Percentiles rank a stretch among this genome's conserved stretches.
phyloP scores from a whole-genome alignment of 2,888 invertebrate species.

The Philereme transversata region DNA sequence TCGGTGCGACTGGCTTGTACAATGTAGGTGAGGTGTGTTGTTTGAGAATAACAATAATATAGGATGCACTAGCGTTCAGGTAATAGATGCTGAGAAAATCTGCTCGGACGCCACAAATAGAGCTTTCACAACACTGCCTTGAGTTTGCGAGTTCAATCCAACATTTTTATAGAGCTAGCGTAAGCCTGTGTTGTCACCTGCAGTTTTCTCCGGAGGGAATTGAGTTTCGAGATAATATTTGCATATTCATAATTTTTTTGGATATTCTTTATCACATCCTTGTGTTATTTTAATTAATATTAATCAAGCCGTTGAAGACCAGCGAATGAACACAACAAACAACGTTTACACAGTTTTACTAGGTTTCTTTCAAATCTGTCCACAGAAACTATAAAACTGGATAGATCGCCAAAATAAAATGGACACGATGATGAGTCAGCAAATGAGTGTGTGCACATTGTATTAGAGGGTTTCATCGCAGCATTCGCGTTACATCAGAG shows the following conservation, averaged over 20 bases:
- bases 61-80: no score
- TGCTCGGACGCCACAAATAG: not conserved
- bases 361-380: conserved; percentile 23
- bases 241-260: no score
- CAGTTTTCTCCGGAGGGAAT: no score
- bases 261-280: no score
- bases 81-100: no score
- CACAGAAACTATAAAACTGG: conserved; percentile 25
- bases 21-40: not conserved
- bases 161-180: not conserved
- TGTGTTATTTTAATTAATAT: no score
- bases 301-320: no score
- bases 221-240: no score
- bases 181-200: no score
- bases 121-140: not conserved
- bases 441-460: conserved; percentile 48
- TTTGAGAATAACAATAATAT: no score
- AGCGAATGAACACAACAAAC: no score
- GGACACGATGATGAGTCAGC: conserved; percentile 41
- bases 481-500: conserved; percentile 72
- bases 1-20: no score
- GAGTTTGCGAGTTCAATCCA: not conserved
- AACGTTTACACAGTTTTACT: not conserved
- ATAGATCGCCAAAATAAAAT: conserved; percentile 33
- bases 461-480: conserved; percentile 62